phyloP scores from a whole-genome alignment of 2,888 invertebrate species.

The Agrenia bidenticulata region DNA sequence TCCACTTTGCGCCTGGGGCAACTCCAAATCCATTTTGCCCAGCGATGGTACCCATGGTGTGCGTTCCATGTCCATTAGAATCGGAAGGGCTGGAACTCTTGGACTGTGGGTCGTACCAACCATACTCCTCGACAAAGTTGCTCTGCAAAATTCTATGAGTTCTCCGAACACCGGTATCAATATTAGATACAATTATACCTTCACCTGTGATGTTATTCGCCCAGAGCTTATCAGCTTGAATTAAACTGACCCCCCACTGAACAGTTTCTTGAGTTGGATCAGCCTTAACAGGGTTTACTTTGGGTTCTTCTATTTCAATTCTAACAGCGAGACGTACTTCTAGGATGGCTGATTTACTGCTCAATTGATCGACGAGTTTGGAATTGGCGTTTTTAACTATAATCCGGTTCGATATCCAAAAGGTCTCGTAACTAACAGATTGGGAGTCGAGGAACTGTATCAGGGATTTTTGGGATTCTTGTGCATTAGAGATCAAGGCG shows the following conservation, averaged over 20 bases:
- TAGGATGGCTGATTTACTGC: not conserved
- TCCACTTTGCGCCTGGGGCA: slow-evolving; percentile 1
- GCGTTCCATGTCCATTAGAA: slow-evolving; percentile 10
- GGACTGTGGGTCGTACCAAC: slow-evolving; percentile 12
- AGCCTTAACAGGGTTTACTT: not conserved
- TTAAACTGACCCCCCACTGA: not conserved
- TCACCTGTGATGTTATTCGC: not conserved
- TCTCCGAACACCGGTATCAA: slow-evolving; percentile 17
- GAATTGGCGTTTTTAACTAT: slow-evolving; percentile 20
- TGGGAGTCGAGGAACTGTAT: not conserved
- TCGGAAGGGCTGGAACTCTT: not conserved
- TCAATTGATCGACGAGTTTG: slow-evolving; percentile 16
- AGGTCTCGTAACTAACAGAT: slow-evolving; percentile 3
- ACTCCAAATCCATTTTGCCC: slow-evolving; percentile 18
- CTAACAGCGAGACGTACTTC: slow-evolving; percentile 19
- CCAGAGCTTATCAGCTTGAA: slow-evolving; percentile 9
- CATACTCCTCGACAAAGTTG: slow-evolving; percentile 15
- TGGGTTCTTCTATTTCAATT: slow-evolving; percentile 14
- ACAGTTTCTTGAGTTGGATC: not conserved
- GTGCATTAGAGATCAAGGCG: not conserved
- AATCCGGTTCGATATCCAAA: slow-evolving; percentile 36
- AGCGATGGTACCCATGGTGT: slow-evolving; percentile 27
- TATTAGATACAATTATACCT: slow-evolving; percentile 4
- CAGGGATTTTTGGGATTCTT: not conserved
- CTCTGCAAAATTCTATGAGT: slow-evolving; percentile 4